These are phyloP conservation scores for Teleogryllus occipitalis DNA, from an alignment of 1,140 invertebrate genomes.

Conservation along the genomic window DNA sequence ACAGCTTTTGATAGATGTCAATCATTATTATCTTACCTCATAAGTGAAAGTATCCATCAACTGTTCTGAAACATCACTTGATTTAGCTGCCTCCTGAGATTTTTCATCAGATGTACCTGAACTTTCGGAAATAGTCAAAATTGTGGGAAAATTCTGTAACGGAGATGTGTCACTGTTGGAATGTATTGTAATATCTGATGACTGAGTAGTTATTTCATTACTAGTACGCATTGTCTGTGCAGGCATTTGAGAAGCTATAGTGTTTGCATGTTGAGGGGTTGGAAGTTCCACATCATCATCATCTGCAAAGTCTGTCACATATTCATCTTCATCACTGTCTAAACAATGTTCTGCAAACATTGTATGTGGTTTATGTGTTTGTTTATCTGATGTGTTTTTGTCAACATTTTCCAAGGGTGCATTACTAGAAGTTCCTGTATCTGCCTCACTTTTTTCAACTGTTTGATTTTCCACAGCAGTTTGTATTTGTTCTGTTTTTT, in stretches of 20 bases:
- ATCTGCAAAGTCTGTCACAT: conserved; percentile 29
- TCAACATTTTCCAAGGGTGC: not conserved
- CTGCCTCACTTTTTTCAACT: not conserved
- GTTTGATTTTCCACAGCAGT: not conserved
- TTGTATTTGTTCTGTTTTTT: not conserved
- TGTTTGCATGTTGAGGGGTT: not conserved
- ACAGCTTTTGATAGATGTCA: no score
- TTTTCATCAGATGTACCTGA: not conserved
- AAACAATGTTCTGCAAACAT: not conserved
- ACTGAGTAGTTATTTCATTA: no score
- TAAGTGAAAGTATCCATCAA: conserved; percentile 25
- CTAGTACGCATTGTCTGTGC: not conserved
- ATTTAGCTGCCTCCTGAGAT: conserved; percentile 4
- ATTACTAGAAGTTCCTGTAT: not conserved
- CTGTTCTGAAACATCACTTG: conserved; percentile 2
- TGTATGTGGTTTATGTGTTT: not conserved
- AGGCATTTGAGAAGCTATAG: not conserved
- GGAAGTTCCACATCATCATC: conserved; percentile 27
- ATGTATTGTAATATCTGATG: not conserved
- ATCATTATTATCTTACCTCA: not conserved
- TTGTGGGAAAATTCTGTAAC: conserved; percentile 3
- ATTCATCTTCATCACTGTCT: conserved; percentile 35
- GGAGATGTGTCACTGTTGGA: not conserved
- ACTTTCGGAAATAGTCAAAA: not conserved
- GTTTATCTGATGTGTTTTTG: not conserved